Evolutionary conservation across 1,140 invertebrate species (phyloP), one percentile per base, ranked within the genome.

Genomic region (Zaprionus ghesquierei): DNA sequence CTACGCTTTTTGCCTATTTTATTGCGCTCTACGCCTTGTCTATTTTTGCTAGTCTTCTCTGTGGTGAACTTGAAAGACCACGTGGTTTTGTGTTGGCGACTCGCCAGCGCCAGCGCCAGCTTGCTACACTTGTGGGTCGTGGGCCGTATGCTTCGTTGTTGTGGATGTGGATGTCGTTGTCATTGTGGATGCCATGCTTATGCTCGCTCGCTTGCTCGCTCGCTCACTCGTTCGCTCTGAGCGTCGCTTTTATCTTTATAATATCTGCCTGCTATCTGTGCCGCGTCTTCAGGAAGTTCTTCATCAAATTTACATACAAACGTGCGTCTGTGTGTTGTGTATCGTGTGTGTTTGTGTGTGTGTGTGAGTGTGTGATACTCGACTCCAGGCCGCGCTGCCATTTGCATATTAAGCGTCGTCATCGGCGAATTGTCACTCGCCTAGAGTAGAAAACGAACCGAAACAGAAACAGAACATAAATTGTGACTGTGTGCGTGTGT

Each of bases 61-160:
- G 56, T 51, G 41, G 59, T 87, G 84, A 87, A 87, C 84, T 87
- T 87, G 84, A 77, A 65, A 69, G 61, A 87, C 84, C 84, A 87
- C 84, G 84, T 87, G 84, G 76, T 87, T 81, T 81, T 27, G 31
- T 46, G 33, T 64, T 69, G 66, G 59, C 69, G 49, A 72, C 15
- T 54, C 66, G 72, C 66, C 66, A 75, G 65, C 62, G 59, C n/a
- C n/a, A n/a, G n/a, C n/a, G n/a, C n/a, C n/a, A n/a, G n/a, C n/a
- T n/a, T n/a, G 60, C 29, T 58, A n/a, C 41, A 35, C 54, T 55
- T 69, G 56, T 68, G 69, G 46, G 49, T 41, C n/a, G n/a, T n/a
- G n/a, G n/a, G n/a, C n/a, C n/a, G n/a, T n/a, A n/a, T n/a, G n/a
- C n/a, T n/a, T n/a, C n/a, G n/a, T n/a, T n/a, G n/a, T n/a, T n/a